phyloP scores from a whole-genome alignment of 2,888 invertebrate species.

The Cosmia pyralina region DNA sequence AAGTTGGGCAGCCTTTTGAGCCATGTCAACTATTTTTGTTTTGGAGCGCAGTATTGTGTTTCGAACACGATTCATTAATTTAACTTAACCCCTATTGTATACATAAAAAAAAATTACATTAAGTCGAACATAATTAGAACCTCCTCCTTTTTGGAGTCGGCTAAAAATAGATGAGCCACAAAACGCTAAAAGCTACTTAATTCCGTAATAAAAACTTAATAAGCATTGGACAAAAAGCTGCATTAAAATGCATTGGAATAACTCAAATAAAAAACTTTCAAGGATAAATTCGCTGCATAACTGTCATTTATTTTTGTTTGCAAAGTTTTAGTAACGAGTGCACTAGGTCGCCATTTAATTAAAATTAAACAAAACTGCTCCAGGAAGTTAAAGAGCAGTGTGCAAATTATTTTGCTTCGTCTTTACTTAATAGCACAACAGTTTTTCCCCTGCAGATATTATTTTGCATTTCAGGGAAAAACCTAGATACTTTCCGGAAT shows the following conservation, averaged over 20 bases:
- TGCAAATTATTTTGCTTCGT: neutral
- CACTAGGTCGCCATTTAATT: slow-evolving; percentile 29
- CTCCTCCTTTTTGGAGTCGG: no score
- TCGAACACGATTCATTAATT: no score
- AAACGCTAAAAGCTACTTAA: neutral
- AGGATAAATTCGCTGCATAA: slow-evolving; percentile 40
- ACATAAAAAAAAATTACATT: no score
- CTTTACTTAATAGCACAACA: neutral
- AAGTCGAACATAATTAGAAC: no score
- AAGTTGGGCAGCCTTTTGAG: no score
- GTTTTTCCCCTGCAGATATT: neutral
- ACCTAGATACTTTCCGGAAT: no score
- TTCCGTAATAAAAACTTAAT: neutral
- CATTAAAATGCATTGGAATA: slow-evolving; percentile 15
- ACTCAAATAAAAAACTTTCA: slow-evolving; percentile 32
- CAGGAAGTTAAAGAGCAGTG: neutral
- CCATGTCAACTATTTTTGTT: no score
- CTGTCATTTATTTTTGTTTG: slow-evolving; percentile 22
- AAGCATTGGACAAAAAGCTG: slow-evolving; percentile 3
- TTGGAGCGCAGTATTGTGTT: no score
- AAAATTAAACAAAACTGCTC: slow-evolving; percentile 1
- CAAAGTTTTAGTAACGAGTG: slow-evolving; percentile 14
- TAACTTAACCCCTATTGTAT: no score
- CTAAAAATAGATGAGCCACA: neutral
- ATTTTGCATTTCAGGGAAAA: neutral